Percentiles rank a stretch among this genome's conserved stretches.
Evolutionary conservation across 2,888 invertebrate genomes (phyloP).

Genomic region (Lepeophtheirus nordmannii): DNA sequence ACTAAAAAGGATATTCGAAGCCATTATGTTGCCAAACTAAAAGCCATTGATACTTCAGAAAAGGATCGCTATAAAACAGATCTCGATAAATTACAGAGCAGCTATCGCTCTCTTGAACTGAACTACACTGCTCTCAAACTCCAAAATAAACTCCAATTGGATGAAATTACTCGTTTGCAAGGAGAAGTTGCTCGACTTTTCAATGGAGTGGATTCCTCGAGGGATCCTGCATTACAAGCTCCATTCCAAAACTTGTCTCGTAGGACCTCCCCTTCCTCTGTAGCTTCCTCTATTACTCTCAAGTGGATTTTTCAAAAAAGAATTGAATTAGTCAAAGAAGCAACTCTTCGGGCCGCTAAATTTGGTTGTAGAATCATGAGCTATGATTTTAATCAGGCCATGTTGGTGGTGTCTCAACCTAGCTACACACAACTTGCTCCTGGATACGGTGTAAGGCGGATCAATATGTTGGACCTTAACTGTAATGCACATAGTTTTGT

Average conservation of each 20-base stretch:
- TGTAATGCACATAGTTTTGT: slow-evolving; percentile 45
- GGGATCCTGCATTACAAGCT: not conserved
- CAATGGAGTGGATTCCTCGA: not conserved
- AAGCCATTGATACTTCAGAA: slow-evolving; percentile 62
- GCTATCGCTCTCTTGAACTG: slow-evolving; percentile 47
- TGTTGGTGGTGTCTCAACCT: slow-evolving; percentile 58
- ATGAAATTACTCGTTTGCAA: slow-evolving; percentile 26
- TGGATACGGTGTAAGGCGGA: slow-evolving; percentile 61
- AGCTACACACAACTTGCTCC: slow-evolving; percentile 53
- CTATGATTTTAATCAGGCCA: slow-evolving; percentile 46
- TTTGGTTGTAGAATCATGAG: slow-evolving; percentile 57
- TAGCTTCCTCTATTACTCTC: not conserved
- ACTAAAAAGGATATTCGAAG: slow-evolving; percentile 51
- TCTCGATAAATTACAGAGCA: slow-evolving; percentile 45
- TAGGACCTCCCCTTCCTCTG: not conserved
- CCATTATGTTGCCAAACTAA: slow-evolving; percentile 56
- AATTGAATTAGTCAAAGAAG: not conserved
- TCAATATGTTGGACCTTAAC: slow-evolving; percentile 46
- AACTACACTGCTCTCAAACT: slow-evolving; percentile 38
- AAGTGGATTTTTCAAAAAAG: not conserved
- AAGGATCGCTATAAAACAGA: slow-evolving; percentile 47
- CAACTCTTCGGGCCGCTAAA: not conserved
- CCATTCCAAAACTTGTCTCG: not conserved
- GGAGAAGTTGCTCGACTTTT: slow-evolving; percentile 25
- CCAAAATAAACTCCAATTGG: slow-evolving; percentile 29